phyloP scores from a whole-genome alignment of 2,888 invertebrate genomes.

The Anticlea derivata region DNA sequence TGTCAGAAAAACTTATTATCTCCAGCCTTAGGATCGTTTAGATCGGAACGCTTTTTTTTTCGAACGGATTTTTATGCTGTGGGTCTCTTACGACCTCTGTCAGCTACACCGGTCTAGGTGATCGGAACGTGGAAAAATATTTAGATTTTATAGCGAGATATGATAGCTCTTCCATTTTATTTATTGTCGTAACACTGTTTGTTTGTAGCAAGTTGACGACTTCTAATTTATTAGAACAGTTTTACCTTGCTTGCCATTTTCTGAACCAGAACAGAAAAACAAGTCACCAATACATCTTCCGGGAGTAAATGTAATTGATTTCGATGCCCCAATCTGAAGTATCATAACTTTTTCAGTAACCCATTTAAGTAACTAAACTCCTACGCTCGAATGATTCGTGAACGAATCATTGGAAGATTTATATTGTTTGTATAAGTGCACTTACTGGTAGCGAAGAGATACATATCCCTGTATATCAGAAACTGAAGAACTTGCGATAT shows the following conservation, averaged over 20 bases:
- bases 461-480: conserved; percentile 47
- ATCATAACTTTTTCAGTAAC: conserved; percentile 47
- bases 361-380: background rate
- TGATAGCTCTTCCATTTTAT: no score
- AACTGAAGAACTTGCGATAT: conserved; percentile 42
- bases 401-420: conserved; percentile 40
- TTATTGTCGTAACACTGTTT: conserved; percentile 17
- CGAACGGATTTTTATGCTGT: no score
- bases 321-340: conserved; percentile 43
- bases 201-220: conserved; percentile 22
- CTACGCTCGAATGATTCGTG: background rate
- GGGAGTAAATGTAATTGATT: conserved; percentile 56
- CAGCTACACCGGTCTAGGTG: no score
- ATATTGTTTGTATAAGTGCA: conserved; percentile 59
- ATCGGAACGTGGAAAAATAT: no score
- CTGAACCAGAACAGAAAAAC: conserved; percentile 51
- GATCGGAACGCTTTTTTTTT: no score
- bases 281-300: conserved; percentile 56
- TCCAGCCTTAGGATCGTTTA: no score
- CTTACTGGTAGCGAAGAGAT: conserved; percentile 48
- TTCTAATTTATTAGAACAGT: conserved; percentile 27
- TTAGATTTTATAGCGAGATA: no score
- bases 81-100: no score
- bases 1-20: no score
- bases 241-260: conserved; percentile 29